These are phyloP conservation scores for Lypha dubia DNA, from an alignment of 2,888 invertebrate genomes.

Conservation along the genomic window DNA sequence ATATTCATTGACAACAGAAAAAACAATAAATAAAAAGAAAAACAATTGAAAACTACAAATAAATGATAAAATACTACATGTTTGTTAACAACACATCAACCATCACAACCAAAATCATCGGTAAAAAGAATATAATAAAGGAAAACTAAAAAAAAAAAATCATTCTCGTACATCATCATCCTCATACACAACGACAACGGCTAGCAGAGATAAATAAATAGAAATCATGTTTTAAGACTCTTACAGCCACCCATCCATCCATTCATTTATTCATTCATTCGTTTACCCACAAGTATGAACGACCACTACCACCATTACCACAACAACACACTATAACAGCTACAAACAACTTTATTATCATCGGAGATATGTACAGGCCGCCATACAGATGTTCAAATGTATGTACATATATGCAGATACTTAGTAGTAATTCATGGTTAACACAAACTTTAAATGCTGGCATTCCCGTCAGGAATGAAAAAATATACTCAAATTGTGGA, in stretches of 20 bases:
- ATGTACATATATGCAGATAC: too few relatives aligned
- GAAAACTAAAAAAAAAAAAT: neutral
- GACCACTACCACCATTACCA: slow-evolving; percentile 14
- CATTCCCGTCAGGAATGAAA: slow-evolving; percentile 1
- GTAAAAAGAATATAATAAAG: slow-evolving; percentile 17
- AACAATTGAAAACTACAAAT: slow-evolving; percentile 59
- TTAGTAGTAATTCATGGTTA: neutral
- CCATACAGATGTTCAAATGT: too few relatives aligned
- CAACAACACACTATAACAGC: slow-evolving; percentile 21
- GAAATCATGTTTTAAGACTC: slow-evolving; percentile 3
- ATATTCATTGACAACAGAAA: neutral
- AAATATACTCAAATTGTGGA: too few relatives aligned
- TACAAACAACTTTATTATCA: slow-evolving; percentile 27
- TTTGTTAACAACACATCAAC: slow-evolving; percentile 60
- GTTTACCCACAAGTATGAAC: neutral
- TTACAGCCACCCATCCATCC: neutral
- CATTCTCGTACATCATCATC: slow-evolving; percentile 7
- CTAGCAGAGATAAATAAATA: slow-evolving; percentile 11
- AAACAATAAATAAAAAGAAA: slow-evolving; percentile 11
- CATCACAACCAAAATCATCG: slow-evolving; percentile 58
- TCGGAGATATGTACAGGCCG: too few relatives aligned
- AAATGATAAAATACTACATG: too few relatives aligned
- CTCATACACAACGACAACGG: neutral
- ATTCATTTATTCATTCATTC: too few relatives aligned
- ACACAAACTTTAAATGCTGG: neutral